phyloP scores from a whole-genome alignment of 1,140 invertebrate genomes.

The Meloidogyne chitwoodi region DNA sequence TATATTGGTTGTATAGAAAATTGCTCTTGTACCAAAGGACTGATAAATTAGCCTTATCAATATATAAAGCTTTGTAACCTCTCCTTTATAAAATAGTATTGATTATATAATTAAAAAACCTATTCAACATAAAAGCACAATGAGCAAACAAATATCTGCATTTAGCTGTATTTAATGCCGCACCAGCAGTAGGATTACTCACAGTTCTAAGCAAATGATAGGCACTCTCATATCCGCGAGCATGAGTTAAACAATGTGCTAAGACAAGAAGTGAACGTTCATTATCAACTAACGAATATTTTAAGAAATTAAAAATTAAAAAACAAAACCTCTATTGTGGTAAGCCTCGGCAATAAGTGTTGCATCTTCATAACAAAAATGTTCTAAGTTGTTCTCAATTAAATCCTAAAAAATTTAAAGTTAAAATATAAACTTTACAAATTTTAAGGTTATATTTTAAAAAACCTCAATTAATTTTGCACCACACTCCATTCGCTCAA shows the following conservation, averaged over 20 bases:
- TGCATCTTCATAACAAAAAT: conserved; percentile 44
- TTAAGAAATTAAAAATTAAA: neutral
- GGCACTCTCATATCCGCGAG: conserved; percentile 16
- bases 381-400: conserved; percentile 29
- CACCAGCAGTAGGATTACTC: conserved; percentile 1
- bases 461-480: conserved; percentile 21
- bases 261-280: conserved; percentile 26
- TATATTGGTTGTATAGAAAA: neutral
- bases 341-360: conserved; percentile 36
- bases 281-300: conserved; percentile 19
- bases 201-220: conserved; percentile 27
- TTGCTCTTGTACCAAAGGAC: neutral
- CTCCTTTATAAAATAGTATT: too few species aligned
- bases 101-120: conserved; percentile 1
- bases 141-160: conserved; percentile 33
- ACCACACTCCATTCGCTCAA: neutral
- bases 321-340: conserved; percentile 22
- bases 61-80: too few species aligned
- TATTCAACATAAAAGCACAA: conserved; percentile 26
- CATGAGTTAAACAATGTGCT: conserved; percentile 21
- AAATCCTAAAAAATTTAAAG: conserved; percentile 20
- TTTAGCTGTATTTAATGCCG: conserved; percentile 25
- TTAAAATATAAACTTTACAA: neutral
- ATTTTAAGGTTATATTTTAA: neutral
- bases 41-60: too few species aligned